These are phyloP conservation scores for Amblyornis subalaris DNA, from an alignment of 2,113 vertebrate species.

Conservation along the genomic window DNA sequence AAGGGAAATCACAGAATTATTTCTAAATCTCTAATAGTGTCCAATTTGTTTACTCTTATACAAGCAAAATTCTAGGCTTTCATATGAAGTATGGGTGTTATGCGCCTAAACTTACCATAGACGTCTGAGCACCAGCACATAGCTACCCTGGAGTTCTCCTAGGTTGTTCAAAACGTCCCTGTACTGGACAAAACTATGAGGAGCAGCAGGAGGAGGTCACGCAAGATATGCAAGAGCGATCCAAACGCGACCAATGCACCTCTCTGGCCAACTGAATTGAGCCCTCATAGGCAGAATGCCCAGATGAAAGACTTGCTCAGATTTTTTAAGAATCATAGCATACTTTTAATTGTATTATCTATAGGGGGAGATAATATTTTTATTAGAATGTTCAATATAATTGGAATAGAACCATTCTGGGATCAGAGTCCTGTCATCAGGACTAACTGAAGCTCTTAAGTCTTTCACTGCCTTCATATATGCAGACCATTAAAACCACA, in stretches of 20 bases:
- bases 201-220: background rate
- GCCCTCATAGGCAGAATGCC: background rate
- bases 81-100: background rate
- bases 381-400: background rate
- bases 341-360: background rate
- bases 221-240: background rate
- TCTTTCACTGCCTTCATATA: background rate
- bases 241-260: background rate
- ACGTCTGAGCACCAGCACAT: background rate
- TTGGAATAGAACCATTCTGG: background rate
- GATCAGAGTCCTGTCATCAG: background rate
- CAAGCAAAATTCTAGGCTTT: background rate
- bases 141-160: background rate
- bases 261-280: background rate
- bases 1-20: background rate
- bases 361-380: background rate
- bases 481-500: background rate
- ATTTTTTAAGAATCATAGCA: background rate
- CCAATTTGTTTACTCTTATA: background rate
- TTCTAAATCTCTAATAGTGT: background rate
- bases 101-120: rapidly evolving
- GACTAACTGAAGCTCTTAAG: background rate
- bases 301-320: background rate
- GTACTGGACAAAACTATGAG: background rate
- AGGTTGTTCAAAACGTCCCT: background rate